Evolutionary conservation across 2,797 vertebrate genomes (phyloP).

Genomic region (Molothrus ater): DNA sequence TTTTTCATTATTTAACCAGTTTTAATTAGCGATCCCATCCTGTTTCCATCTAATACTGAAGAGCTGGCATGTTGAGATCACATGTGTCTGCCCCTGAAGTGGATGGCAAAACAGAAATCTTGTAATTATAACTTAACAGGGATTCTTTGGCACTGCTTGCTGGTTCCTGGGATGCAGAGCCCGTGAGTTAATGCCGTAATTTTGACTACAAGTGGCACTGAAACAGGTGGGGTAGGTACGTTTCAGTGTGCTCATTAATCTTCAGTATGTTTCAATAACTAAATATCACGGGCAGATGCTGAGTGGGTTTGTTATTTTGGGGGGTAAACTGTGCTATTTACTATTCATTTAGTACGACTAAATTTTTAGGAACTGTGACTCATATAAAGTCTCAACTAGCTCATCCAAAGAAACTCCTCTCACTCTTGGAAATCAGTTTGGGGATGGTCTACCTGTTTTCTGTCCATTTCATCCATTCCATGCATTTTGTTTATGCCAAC

Average conservation of each 20-base stretch:
- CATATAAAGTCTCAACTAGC: not conserved
- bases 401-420: not conserved
- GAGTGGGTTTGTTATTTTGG: not conserved
- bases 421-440: not conserved
- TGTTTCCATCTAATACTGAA: not conserved
- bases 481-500: not conserved
- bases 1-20: slow-evolving; percentile 39
- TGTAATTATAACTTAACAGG: slow-evolving; percentile 32
- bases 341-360: not conserved
- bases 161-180: not conserved
- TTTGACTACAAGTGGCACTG: slow-evolving; percentile 13
- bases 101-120: slow-evolving; percentile 48
- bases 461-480: not conserved
- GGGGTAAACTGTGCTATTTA: not conserved
- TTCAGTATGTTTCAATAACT: not conserved
- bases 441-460: not conserved
- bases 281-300: not conserved
- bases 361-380: not conserved
- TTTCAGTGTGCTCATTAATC: not conserved
- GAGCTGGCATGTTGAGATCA: slow-evolving; percentile 14
- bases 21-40: not conserved
- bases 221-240: not conserved
- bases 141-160: slow-evolving; percentile 11
- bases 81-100: slow-evolving; percentile 7
- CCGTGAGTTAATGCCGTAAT: slow-evolving; percentile 29